These are phyloP conservation scores for Melanostoma scalare DNA, from an alignment of 2,888 invertebrate genomes.

Conservation along the genomic window DNA sequence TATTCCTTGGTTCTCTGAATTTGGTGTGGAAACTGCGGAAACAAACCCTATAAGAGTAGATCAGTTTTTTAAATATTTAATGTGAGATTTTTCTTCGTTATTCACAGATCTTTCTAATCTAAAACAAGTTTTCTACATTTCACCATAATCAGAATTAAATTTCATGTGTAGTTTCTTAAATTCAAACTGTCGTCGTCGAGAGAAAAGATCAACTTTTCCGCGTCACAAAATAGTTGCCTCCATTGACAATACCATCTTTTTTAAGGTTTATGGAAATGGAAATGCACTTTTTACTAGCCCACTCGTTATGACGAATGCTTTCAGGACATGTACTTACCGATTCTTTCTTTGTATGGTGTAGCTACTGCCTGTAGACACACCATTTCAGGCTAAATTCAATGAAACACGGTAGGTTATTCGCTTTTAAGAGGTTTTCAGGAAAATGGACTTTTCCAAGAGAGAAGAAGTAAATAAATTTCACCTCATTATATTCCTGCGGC, in stretches of 20 bases:
- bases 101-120: too few relatives aligned
- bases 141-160: too few relatives aligned
- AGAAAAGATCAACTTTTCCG: conserved; percentile 1
- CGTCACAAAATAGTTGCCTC: conserved; percentile 44
- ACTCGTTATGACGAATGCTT: conserved; percentile 44
- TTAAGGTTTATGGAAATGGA: conserved; percentile 53
- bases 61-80: too few relatives aligned
- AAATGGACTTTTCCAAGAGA: conserved; percentile 56
- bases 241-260: conserved; percentile 15
- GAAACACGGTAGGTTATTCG: conserved; percentile 37
- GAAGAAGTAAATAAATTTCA: conserved; percentile 69
- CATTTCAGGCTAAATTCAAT: conserved; percentile 44
- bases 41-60: too few relatives aligned
- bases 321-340: conserved; percentile 68
- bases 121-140: too few relatives aligned
- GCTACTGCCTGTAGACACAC: not conserved
- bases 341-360: conserved; percentile 74
- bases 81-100: too few relatives aligned
- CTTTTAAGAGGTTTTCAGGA: conserved; percentile 36
- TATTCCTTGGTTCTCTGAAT: too few relatives aligned
- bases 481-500: conserved; percentile 79
- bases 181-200: too few relatives aligned
- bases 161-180: too few relatives aligned
- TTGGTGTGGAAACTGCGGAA: too few relatives aligned
- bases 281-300: conserved; percentile 62